A percentile compares a stretch with the other conserved stretches of the same genome.
Evolutionary conservation across 2,113 vertebrate genomes (phyloP).

Genomic region (Lophura nycthemera): DNA sequence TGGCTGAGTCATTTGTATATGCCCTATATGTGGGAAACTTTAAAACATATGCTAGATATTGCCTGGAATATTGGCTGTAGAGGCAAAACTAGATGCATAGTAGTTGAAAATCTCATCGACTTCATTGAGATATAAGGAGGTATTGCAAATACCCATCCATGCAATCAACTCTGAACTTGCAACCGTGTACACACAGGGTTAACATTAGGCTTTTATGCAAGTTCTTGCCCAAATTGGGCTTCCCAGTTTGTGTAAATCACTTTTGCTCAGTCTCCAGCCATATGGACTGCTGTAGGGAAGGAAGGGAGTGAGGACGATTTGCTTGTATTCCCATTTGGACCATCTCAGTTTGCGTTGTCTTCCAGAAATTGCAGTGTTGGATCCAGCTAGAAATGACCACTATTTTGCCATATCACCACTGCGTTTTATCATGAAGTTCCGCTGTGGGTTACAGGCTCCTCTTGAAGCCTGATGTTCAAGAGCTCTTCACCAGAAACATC

Average conservation of each 20-base stretch:
- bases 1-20: neutral
- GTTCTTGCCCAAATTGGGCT: neutral
- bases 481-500: slow-evolving; percentile 46
- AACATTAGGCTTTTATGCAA: too few relatives aligned
- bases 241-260: neutral
- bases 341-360: slow-evolving; percentile 2
- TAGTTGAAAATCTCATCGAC: neutral
- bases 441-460: neutral
- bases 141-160: neutral
- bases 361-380: neutral
- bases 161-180: accelerated
- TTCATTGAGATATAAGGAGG: neutral
- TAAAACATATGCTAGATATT: neutral
- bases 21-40: neutral
- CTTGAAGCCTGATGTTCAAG: slow-evolving; percentile 33
- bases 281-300: accelerated
- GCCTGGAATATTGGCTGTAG: neutral
- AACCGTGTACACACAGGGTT: accelerated
- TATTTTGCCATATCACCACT: slow-evolving; percentile 7
- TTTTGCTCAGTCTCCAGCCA: neutral
- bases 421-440: neutral
- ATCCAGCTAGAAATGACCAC: slow-evolving; percentile 12
- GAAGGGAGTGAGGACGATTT: neutral
- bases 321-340: neutral
- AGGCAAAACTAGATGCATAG: neutral